Base-by-base conservation (phyloP, 2,888 invertebrate genomes). In the Alloscopus bannaensis region DNA sequence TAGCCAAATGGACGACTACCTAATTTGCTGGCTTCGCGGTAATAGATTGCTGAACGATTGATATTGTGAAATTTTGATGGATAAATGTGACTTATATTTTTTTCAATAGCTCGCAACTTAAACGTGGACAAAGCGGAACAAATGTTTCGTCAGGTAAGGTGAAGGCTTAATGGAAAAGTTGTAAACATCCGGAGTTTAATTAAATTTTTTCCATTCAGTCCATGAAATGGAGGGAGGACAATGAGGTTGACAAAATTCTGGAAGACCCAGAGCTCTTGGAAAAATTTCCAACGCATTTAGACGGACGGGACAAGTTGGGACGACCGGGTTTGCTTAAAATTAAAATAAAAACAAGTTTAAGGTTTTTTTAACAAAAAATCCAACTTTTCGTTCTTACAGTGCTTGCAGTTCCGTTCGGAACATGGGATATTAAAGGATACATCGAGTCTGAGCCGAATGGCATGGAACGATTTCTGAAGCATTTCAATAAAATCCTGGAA, bases 121-220 rank as follows among this genome's bases (percentile, higher is more conserved):
- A 84, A 83, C 57, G 26, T 83, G 11, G 52, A 52, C 2, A 83
- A 84, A 47, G 80, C 85, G 22, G 83, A 84, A 62, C 84, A 84
- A 42, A 85, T 85, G 85, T 62, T 83, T 3, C 57, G 83, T 69
- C 84, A 84, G 80, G 81, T 84, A 13, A 36, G 13, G 36, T 8
- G n/a, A n/a, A n/a, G n/a, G n/a, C n/a, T n/a, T n/a, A n/a, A n/a
- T n/a, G n/a, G n/a, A n/a, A n/a, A n/a, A n/a, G n/a, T n/a, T n/a
- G n/a, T n/a, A n/a, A n/a, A n/a, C n/a, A n/a, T n/a, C n/a, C n/a
- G n/a, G n/a, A n/a, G n/a, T n/a, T n/a, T n/a, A n/a, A n/a, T n/a
- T n/a, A n/a, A n/a, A n/a, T n/a, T 29, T n/a, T n/a, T n/a, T n/a
- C n/a, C n/a, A n/a, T 68, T 59, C 26, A 85, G 85, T 81, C 83